Base-by-base conservation (phyloP, 2,113 vertebrate genomes). In the Gopherus evgoodei region DNA sequence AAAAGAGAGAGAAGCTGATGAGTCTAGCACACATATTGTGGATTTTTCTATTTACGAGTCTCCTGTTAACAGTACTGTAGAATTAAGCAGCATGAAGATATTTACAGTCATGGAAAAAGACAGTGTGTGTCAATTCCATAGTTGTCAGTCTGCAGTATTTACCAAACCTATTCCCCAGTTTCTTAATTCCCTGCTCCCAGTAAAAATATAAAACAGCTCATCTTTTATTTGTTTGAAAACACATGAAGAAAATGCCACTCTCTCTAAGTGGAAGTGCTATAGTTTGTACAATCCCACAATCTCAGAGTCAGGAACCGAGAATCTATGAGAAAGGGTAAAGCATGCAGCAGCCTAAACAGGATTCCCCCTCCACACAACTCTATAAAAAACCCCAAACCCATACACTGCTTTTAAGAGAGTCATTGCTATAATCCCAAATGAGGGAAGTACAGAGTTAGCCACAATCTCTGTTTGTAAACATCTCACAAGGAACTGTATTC, bases 71-170 rank as follows among this genome's bases (percentile, higher is more conserved):
- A 49, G 79, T 83, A 35, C 2, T 9, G 2, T 0, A 91, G 93
- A 96, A 96, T 93, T 86, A 93, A 95, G 94, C 89, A 90, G 59
- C 95, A 90, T 79, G 57, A 83, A 95, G 83, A 95, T 95, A 90
- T 95, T 97, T 91, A 91, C 87, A 95, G 19, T 76, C 81, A 72
- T 27, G 42, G 95, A 80, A 78, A 88, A 93, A 92, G 90, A 84
- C 72, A 24, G 86, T 90, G 52, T 81, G 56, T 76, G 95, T 95
- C 88, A 94, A 47, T 76, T 90, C 53, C 42, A 44, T 84, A 90
- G 79, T 85, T 94, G 94, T 94, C 90, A 93, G 86, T 31, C 57
- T 44, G 0, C 88, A 79, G 82, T 86, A 79, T 96, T 96, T 94
- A 96, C 89, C 59, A 96, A 93, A 96, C 92, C 25, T 69, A 95